Percentiles rank a stretch among this genome's conserved stretches.
Conservation (phyloP, 2,888 invertebrate genomes). For the Drosophila neonasuta region DNA sequence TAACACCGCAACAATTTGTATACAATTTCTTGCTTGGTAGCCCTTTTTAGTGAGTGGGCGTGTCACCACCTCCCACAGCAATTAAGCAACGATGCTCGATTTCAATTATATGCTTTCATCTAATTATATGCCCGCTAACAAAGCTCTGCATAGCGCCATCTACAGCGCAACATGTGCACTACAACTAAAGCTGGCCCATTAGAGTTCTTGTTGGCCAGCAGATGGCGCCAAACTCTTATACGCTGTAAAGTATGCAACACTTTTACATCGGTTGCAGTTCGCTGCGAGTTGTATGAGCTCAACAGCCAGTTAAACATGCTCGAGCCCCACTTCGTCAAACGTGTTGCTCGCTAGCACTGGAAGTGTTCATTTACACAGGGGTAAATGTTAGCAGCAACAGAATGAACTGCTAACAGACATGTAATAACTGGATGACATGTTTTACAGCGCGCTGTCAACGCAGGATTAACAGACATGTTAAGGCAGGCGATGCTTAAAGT, state of each 20-base stretch:
- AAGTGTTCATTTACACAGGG: slow-evolving; percentile 59
- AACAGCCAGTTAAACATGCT: slow-evolving; percentile 13
- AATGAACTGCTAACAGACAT: slow-evolving; percentile 21
- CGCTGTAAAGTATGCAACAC: slow-evolving; percentile 55
- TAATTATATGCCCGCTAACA: slow-evolving; percentile 26
- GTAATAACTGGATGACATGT: not conserved
- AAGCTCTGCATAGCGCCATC: slow-evolving; percentile 3
- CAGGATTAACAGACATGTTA: not conserved
- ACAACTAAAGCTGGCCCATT: not conserved
- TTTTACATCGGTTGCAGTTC: not conserved
- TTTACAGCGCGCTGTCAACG: slow-evolving; percentile 4
- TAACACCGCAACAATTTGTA: slow-evolving; percentile 65
- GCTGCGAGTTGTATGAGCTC: slow-evolving; percentile 20
- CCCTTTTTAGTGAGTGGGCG: slow-evolving; percentile 27
- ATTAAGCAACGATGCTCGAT: slow-evolving; percentile 16
- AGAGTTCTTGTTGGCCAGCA: slow-evolving; percentile 11
- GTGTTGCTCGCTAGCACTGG: slow-evolving; percentile 43
- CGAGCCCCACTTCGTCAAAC: slow-evolving; percentile 1
- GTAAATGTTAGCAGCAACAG: slow-evolving; percentile 18
- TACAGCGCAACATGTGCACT: not conserved
- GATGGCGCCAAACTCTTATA: slow-evolving; percentile 66
- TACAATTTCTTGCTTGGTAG: slow-evolving; percentile 44
- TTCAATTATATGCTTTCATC: slow-evolving; percentile 35
- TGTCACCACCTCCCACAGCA: slow-evolving; percentile 48
- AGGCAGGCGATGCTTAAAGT: not conserved